These are phyloP conservation scores for Epicauta chinensis DNA, from an alignment of 1,140 invertebrate genomes.

Conservation along the genomic window DNA sequence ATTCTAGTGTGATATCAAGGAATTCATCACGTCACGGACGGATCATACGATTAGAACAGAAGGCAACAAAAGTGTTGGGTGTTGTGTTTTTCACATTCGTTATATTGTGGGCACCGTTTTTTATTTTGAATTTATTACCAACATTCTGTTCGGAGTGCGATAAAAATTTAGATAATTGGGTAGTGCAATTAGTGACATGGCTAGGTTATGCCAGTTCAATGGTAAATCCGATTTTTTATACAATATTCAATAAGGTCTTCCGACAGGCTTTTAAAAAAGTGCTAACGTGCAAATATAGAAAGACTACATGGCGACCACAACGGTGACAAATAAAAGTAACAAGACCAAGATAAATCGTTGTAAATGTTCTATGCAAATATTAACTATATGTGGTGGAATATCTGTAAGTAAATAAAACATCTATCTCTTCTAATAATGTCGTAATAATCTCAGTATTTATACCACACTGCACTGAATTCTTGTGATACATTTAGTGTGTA, in stretches of 20 bases:
- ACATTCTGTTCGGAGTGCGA: conserved; percentile 73
- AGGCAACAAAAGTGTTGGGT: conserved; percentile 89
- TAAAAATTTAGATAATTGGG: conserved; percentile 61
- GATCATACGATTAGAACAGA: conserved; percentile 79
- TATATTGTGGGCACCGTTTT: conserved; percentile 90
- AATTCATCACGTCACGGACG: conserved; percentile 74
- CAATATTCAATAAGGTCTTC: conserved; percentile 92
- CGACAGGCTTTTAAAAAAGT: conserved; percentile 86
- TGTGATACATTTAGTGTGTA: conserved; percentile 21
- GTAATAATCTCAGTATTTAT: neutral
- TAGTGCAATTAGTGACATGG: conserved; percentile 84
- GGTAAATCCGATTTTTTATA: conserved; percentile 93
- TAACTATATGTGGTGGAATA: too few species aligned
- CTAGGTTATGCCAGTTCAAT: conserved; percentile 88
- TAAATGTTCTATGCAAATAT: too few species aligned
- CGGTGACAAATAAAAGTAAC: conserved; percentile 36
- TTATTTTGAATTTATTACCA: conserved; percentile 78
- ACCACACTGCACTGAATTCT: conserved; percentile 20
- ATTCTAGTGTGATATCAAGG: conserved; percentile 71
- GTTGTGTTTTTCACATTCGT: conserved; percentile 93
- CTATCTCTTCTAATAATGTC: too few species aligned
- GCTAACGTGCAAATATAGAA: conserved; percentile 67
- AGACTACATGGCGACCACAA: conserved; percentile 50
- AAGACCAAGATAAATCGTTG: conserved; percentile 2
- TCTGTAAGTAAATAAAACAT: too few species aligned